Conservation (phyloP, 2,888 invertebrate genomes). For the Lordiphosa andalusiaca region DNA sequence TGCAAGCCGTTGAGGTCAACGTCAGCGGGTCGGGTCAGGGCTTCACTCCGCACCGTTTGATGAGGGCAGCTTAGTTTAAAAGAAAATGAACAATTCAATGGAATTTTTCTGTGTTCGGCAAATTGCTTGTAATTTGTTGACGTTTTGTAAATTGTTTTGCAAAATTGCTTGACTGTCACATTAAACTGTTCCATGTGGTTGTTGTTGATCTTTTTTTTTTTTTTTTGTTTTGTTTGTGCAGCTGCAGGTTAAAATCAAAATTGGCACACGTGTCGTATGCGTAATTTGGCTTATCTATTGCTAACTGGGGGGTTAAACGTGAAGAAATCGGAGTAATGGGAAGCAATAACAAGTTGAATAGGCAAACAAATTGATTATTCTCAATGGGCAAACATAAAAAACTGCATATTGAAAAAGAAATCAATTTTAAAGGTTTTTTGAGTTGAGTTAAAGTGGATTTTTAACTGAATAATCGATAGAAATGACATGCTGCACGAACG, state of each 20-base stretch:
- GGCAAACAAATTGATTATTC: background rate
- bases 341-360: too few species aligned
- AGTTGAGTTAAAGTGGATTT: too few species aligned
- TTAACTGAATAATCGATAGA: too few species aligned
- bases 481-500: too few species aligned
- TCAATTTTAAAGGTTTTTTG: too few species aligned
- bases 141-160: slow-evolving; percentile 54
- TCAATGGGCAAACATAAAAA: too few species aligned
- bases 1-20: slow-evolving; percentile 7
- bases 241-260: slow-evolving; percentile 15
- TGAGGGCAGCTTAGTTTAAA: background rate
- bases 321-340: too few species aligned
- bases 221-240: slow-evolving; percentile 4
- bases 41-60: background rate
- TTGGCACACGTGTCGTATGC: slow-evolving; percentile 38
- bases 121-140: slow-evolving; percentile 62
- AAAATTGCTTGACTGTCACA: slow-evolving; percentile 32
- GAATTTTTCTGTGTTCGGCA: slow-evolving; percentile 12
- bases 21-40: slow-evolving; percentile 12
- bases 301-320: slow-evolving; percentile 4
- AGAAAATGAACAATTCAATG: slow-evolving; percentile 22
- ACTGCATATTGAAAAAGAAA: too few species aligned
- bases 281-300: slow-evolving; percentile 42
- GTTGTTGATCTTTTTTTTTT: background rate
- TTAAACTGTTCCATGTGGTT: slow-evolving; percentile 2